Conservation (phyloP, 2,113 vertebrate species). For the Erythrocebus patas region DNA sequence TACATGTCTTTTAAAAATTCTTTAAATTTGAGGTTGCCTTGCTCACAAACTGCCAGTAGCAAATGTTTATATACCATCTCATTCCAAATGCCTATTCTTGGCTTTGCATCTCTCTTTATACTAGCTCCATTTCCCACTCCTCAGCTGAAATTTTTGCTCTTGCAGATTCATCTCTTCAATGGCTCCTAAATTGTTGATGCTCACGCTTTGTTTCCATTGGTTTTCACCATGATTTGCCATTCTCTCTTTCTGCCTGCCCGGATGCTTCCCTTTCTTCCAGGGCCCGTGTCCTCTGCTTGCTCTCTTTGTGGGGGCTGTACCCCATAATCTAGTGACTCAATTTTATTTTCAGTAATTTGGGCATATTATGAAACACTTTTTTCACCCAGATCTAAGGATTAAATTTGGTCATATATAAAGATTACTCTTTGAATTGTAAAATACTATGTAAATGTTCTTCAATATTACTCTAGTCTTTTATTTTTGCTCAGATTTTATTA, state of each 20-base stretch:
- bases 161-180: background rate
- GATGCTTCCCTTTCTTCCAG: background rate
- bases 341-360: background rate
- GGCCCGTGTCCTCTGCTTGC: background rate
- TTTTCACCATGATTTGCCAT: background rate
- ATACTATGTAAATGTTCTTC: background rate
- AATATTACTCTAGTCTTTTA: background rate
- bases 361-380: background rate
- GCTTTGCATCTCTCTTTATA: background rate
- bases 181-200: background rate
- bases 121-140: background rate
- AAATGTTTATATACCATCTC: background rate
- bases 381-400: background rate
- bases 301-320: background rate
- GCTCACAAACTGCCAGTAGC: background rate
- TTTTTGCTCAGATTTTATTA: background rate
- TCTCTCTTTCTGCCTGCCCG: background rate
- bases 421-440: background rate
- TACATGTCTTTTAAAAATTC: constrained; percentile 7
- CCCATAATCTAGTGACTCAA: background rate
- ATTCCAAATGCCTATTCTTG: background rate
- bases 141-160: background rate
- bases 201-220: background rate
- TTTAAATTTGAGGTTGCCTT: constrained; percentile 27
- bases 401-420: background rate